Percentiles rank a stretch among this genome's conserved stretches.
phyloP scores from a whole-genome alignment of 1,140 invertebrate genomes.

The Brevipalpus yothersi region DNA sequence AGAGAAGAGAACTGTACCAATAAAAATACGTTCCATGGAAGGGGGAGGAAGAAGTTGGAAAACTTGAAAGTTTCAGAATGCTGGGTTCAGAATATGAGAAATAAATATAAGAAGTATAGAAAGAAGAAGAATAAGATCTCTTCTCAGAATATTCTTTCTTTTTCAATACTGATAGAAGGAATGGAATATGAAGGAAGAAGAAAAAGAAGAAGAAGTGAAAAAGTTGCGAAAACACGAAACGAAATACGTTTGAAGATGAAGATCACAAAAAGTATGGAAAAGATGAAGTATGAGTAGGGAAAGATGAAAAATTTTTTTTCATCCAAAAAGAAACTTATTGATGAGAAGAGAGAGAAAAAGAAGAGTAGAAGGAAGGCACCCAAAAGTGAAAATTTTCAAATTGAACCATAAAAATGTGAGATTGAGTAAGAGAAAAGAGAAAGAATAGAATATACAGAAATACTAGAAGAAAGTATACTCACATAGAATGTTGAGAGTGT shows the following conservation, averaged over 20 bases:
- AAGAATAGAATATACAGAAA: not conserved
- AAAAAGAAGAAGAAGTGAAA: not conserved
- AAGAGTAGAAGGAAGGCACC: not conserved
- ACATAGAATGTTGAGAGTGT: slow-evolving; percentile 77
- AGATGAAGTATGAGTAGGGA: not conserved
- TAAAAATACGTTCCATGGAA: not conserved
- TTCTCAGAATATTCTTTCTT: too few species aligned
- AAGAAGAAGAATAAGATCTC: too few species aligned
- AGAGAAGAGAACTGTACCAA: too few species aligned
- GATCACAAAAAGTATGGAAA: not conserved
- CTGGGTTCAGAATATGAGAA: too few species aligned
- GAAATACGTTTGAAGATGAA: not conserved
- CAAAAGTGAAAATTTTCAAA: not conserved
- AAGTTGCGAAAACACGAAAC: not conserved
- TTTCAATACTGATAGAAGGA: too few species aligned
- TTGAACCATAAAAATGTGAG: not conserved
- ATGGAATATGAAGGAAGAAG: too few species aligned
- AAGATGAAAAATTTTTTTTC: not conserved
- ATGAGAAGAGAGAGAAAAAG: not conserved
- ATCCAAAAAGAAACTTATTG: not conserved
- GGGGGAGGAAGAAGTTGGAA: not conserved
- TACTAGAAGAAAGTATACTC: slow-evolving; percentile 26
- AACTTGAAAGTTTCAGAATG: too few species aligned
- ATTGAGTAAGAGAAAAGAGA: not conserved
- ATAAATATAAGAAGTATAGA: too few species aligned